These are phyloP conservation scores for Phyllotis vaccarum DNA, from an alignment of 2,797 vertebrate species.

Conservation along the genomic window DNA sequence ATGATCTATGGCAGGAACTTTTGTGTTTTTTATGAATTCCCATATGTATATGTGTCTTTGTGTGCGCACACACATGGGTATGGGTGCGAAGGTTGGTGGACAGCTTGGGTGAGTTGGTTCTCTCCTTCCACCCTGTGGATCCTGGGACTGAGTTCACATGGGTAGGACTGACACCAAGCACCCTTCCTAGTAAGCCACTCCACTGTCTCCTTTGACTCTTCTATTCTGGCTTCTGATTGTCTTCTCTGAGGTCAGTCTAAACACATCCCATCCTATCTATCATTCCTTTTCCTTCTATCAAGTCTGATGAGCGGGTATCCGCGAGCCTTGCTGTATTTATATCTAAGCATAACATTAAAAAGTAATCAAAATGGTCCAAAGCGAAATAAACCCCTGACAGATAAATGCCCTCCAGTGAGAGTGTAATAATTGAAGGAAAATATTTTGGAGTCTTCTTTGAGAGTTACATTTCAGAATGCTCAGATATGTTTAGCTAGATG, in stretches of 20 bases:
- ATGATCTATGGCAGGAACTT: background rate
- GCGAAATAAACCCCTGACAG: background rate
- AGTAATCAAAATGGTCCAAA: conserved; percentile 16
- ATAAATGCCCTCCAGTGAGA: background rate
- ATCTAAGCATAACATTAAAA: background rate
- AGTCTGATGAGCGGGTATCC: background rate
- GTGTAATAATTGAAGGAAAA: conserved; percentile 31
- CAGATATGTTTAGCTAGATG: background rate
- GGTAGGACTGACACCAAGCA: background rate
- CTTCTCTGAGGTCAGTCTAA: background rate
- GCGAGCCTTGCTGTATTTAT: background rate
- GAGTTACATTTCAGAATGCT: background rate
- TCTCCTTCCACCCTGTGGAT: background rate
- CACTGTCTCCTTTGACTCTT: background rate
- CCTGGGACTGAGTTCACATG: background rate
- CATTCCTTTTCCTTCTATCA: background rate
- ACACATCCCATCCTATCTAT: background rate
- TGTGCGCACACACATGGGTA: background rate
- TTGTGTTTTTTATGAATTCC: background rate
- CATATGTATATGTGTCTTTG: background rate
- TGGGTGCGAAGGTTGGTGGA: background rate
- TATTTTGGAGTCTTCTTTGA: conserved; percentile 16
- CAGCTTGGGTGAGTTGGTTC: background rate
- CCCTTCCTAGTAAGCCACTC: background rate
- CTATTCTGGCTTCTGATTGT: background rate